Conservation (phyloP, 2,797 vertebrate genomes). For the Margarornis squamiger region DNA sequence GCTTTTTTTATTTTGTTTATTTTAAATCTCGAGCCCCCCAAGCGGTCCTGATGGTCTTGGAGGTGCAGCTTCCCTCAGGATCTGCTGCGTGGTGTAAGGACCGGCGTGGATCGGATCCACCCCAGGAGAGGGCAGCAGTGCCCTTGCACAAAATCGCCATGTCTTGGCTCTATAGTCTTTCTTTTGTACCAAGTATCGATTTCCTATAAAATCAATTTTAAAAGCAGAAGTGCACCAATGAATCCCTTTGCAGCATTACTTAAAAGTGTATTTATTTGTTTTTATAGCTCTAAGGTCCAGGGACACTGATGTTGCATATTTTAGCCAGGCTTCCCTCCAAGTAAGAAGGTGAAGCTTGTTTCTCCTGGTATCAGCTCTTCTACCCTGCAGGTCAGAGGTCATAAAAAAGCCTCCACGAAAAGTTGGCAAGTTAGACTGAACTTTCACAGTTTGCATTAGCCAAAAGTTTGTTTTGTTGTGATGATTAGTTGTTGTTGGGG, state of each 20-base stretch:
- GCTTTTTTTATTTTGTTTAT: neutral
- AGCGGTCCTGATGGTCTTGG: neutral
- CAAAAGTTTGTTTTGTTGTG: neutral
- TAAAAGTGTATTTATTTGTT: constrained; percentile 15
- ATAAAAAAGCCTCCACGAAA: neutral
- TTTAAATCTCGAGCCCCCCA: neutral
- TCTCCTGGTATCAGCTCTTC: neutral
- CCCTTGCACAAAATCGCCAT: neutral
- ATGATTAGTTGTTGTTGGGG: neutral
- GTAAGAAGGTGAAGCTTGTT: neutral
- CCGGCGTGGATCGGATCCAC: neutral
- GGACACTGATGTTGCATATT: neutral
- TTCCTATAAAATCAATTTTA: constrained; percentile 10
- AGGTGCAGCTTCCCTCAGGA: neutral
- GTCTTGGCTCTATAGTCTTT: neutral
- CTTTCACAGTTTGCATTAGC: neutral
- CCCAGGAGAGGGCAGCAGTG: constrained; percentile 59
- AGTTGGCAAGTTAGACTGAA: neutral
- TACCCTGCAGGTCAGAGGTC: neutral
- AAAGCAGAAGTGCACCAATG: neutral
- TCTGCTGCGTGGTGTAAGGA: neutral
- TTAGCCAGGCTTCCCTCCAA: neutral
- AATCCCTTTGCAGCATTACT: neutral
- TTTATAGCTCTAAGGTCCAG: neutral
- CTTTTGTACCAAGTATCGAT: neutral